Evolutionary conservation across 2,797 vertebrate genomes (phyloP).

Genomic region (Eulemur rubriventer): DNA sequence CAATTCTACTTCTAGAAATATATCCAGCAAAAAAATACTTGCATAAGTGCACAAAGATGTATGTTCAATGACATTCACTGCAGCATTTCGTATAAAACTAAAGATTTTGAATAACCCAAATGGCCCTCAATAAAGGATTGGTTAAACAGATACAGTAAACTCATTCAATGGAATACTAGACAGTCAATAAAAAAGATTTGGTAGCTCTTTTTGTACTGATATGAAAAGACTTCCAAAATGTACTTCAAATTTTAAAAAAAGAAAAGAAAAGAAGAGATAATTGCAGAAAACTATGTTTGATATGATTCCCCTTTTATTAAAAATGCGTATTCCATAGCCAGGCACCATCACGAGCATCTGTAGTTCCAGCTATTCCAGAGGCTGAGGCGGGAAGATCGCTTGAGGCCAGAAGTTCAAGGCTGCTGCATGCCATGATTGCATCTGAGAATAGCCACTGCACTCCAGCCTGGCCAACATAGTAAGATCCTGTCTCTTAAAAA

Average conservation of each 20-base stretch:
- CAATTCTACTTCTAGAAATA: background rate
- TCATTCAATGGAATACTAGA: background rate
- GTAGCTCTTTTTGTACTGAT: background rate
- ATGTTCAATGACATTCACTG: background rate
- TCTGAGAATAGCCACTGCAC: background rate
- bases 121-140: background rate
- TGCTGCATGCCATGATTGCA: background rate
- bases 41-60: background rate
- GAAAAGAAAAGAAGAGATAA: background rate
- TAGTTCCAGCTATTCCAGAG: background rate
- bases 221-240: slow-evolving; percentile 35
- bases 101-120: background rate
- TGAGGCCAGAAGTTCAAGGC: background rate
- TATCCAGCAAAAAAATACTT: background rate
- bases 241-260: background rate
- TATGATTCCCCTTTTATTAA: background rate
- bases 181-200: background rate
- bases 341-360: too few species aligned
- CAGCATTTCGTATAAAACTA: slow-evolving; percentile 34
- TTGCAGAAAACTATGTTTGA: background rate
- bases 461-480: background rate
- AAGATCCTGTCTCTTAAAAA: background rate
- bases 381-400: background rate
- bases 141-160: background rate
- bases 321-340: background rate